A percentile compares a stretch with the other conserved stretches of the same genome.
Conservation (phyloP, 2,797 vertebrate genomes). For the Stomatorhinus walkeri region DNA sequence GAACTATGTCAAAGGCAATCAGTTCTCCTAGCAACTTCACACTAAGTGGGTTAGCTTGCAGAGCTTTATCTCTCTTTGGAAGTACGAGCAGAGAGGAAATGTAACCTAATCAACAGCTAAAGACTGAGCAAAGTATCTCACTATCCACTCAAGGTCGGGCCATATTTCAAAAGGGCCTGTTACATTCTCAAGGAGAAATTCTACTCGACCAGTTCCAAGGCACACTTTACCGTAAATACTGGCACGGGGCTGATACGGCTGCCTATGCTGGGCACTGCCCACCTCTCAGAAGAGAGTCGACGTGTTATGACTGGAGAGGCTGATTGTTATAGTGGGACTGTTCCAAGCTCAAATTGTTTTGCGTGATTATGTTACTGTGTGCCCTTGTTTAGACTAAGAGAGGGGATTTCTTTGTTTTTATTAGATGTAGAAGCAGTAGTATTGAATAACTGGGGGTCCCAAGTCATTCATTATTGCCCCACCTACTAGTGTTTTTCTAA, state of each 20-base stretch:
- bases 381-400: constrained; percentile 49
- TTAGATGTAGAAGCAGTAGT: constrained; percentile 31
- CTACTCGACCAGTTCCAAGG: constrained; percentile 20
- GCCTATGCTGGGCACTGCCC: constrained; percentile 12
- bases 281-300: constrained; percentile 37
- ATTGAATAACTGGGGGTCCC: constrained; percentile 35
- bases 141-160: constrained; percentile 31
- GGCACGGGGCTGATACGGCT: constrained; percentile 30
- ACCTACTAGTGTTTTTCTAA: background rate
- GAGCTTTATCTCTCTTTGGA: background rate
- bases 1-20: background rate
- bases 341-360: constrained; percentile 49
- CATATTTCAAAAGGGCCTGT: constrained; percentile 46
- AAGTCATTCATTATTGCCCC: constrained; percentile 18
- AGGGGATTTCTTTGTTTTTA: constrained; percentile 55
- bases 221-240: constrained; percentile 17
- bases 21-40: background rate
- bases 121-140: constrained; percentile 30
- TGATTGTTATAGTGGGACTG: constrained; percentile 40
- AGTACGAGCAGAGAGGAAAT: background rate
- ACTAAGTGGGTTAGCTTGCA: background rate
- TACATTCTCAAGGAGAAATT: constrained; percentile 27
- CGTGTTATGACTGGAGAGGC: constrained; percentile 49
- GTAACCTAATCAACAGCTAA: constrained; percentile 42
- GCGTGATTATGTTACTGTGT: constrained; percentile 42